Conservation (phyloP, 2,113 vertebrate species). For the Peromyscus polionotus region DNA sequence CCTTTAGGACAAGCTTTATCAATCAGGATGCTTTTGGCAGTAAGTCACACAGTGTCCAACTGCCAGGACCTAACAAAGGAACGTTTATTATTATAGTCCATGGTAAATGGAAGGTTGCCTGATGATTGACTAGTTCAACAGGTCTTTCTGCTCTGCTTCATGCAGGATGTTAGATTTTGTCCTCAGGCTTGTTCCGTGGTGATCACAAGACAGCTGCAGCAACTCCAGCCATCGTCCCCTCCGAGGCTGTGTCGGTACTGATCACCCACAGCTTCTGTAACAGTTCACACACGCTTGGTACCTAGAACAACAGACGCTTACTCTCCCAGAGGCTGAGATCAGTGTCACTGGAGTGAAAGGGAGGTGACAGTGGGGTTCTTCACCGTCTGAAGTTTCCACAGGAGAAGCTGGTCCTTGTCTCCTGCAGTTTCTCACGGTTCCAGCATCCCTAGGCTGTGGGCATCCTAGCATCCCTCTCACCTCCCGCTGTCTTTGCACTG, state of each 20-base stretch:
- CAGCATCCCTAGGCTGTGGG: background rate
- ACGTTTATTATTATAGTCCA: background rate
- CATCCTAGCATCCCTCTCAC: background rate
- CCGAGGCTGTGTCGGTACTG: background rate
- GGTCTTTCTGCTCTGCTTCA: background rate
- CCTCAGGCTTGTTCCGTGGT: background rate
- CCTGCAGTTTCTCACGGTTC: background rate
- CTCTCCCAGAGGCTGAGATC: background rate
- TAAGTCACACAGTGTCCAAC: slow-evolving; percentile 8
- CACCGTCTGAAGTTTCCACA: background rate
- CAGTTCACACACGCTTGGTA: background rate
- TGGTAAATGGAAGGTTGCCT: background rate
- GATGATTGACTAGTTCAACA: background rate
- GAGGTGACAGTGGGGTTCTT: background rate
- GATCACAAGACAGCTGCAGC: background rate
- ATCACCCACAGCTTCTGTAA: background rate
- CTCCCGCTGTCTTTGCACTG: background rate
- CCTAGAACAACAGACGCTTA: slow-evolving; percentile 4
- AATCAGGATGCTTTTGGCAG: background rate
- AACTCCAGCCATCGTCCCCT: background rate
- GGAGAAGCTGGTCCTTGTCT: background rate
- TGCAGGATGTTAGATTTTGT: background rate
- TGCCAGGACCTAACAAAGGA: background rate
- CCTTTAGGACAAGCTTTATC: background rate
- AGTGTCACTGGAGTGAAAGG: background rate